A percentile compares a stretch with the other conserved stretches of the same genome.
Conservation (phyloP, 2,888 invertebrate genomes). For the Pristionchus mayeri region DNA sequence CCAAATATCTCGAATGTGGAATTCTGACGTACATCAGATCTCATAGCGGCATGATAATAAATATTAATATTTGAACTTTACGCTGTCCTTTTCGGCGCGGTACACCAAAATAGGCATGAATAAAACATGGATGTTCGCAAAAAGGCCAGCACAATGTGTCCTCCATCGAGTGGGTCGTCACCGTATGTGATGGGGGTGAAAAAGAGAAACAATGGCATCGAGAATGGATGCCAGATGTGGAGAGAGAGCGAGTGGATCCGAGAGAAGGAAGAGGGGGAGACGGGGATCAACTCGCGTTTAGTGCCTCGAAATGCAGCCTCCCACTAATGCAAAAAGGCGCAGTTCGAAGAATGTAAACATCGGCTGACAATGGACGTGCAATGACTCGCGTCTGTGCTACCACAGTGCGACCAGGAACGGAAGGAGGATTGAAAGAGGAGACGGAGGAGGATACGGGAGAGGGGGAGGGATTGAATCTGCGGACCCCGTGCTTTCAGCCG, state of each 20-base stretch:
- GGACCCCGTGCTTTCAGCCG: neutral
- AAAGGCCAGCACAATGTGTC: too few species aligned
- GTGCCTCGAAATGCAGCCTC: neutral
- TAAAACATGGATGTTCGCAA: too few species aligned
- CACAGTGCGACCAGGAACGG: neutral
- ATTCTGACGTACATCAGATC: too few species aligned
- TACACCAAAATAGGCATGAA: too few species aligned
- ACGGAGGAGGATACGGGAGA: neutral
- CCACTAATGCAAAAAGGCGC: neutral
- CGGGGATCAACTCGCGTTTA: neutral
- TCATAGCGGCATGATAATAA: too few species aligned
- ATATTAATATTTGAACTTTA: too few species aligned
- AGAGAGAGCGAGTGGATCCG: neutral
- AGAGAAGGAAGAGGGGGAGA: neutral
- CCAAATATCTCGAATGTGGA: too few species aligned
- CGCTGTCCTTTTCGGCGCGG: too few species aligned
- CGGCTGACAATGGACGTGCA: neutral
- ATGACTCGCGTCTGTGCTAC: neutral
- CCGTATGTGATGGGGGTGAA: too few species aligned
- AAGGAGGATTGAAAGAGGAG: constrained; percentile 15
- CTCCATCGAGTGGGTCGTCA: too few species aligned
- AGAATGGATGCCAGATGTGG: constrained; percentile 41
- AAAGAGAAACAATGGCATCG: constrained; percentile 32
- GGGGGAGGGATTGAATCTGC: neutral
- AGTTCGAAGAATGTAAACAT: neutral